Percentiles rank a stretch among this genome's conserved stretches.
Conservation (phyloP, 2,797 vertebrate species). For the Amblyopsis hoosieri region DNA sequence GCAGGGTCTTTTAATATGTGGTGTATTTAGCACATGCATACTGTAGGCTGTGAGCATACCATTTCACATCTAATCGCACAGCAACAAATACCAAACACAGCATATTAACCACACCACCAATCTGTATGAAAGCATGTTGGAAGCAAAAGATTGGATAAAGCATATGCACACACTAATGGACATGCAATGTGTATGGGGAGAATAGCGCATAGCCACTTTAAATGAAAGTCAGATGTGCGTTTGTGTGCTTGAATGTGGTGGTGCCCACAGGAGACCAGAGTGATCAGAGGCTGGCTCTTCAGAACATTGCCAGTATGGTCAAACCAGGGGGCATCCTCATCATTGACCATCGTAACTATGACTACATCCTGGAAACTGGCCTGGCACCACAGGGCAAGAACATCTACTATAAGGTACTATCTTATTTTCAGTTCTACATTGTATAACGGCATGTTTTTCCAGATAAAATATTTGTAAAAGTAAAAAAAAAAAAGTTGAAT, state of each 20-base stretch:
- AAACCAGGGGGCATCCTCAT: conserved; percentile 89
- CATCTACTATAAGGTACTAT: conserved; percentile 88
- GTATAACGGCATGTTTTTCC: not conserved
- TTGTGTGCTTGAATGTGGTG: not conserved
- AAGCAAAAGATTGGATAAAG: too few relatives aligned
- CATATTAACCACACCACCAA: too few relatives aligned
- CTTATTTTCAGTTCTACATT: not conserved
- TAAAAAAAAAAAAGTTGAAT: too few relatives aligned
- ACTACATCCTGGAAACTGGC: conserved; percentile 94
- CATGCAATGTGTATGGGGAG: too few relatives aligned
- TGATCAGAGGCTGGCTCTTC: conserved; percentile 90
- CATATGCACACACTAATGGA: too few relatives aligned
- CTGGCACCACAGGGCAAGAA: conserved; percentile 92
- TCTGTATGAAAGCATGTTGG: too few relatives aligned
- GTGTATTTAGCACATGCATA: too few relatives aligned
- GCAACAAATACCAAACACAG: too few relatives aligned
- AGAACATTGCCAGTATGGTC: conserved; percentile 95
- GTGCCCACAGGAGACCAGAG: conserved; percentile 89
- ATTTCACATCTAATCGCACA: too few relatives aligned
- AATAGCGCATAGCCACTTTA: not conserved
- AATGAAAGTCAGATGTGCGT: not conserved
- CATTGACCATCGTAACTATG: conserved; percentile 97
- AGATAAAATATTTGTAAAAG: too few relatives aligned
- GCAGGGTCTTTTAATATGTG: too few relatives aligned
- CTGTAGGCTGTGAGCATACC: too few relatives aligned